These are phyloP conservation scores for Xylocopa sonorina DNA, from an alignment of 1,140 invertebrate genomes.

Conservation along the genomic window DNA sequence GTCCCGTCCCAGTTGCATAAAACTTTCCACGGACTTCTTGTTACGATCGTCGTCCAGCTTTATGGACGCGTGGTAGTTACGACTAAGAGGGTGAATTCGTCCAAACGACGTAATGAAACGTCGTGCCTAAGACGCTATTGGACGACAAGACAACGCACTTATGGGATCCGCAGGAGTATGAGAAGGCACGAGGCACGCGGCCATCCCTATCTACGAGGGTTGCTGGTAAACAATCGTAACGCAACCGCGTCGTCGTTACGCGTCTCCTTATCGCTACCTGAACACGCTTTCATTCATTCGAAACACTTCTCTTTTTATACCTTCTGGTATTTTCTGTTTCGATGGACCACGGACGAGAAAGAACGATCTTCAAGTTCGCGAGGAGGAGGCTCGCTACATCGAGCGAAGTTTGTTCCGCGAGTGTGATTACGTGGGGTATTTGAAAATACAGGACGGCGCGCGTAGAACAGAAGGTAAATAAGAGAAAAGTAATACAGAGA, in stretches of 20 bases:
- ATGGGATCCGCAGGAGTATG: conserved; percentile 66
- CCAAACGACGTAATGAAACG: conserved; percentile 72
- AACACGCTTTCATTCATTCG: background rate
- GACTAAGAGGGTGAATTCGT: conserved; percentile 55
- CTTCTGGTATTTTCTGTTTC: too few relatives aligned
- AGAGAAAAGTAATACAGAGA: background rate
- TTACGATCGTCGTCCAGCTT: conserved; percentile 50
- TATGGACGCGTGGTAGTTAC: conserved; percentile 51
- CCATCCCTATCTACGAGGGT: background rate
- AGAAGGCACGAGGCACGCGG: conserved; percentile 25
- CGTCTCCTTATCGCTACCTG: background rate
- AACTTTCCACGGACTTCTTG: conserved; percentile 11
- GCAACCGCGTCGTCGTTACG: background rate
- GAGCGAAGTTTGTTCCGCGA: too few relatives aligned
- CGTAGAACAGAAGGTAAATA: background rate
- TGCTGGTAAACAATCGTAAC: conserved; percentile 1
- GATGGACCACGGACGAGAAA: too few relatives aligned
- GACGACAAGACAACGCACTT: conserved; percentile 79
- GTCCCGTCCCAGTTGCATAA: background rate
- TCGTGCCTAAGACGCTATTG: conserved; percentile 68
- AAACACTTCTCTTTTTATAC: too few relatives aligned
- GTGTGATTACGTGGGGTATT: too few relatives aligned
- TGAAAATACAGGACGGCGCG: background rate
- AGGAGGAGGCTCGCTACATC: too few relatives aligned
- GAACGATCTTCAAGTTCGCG: too few relatives aligned